Conservation (phyloP, 2,797 vertebrate species). For the Platalea minor region DNA sequence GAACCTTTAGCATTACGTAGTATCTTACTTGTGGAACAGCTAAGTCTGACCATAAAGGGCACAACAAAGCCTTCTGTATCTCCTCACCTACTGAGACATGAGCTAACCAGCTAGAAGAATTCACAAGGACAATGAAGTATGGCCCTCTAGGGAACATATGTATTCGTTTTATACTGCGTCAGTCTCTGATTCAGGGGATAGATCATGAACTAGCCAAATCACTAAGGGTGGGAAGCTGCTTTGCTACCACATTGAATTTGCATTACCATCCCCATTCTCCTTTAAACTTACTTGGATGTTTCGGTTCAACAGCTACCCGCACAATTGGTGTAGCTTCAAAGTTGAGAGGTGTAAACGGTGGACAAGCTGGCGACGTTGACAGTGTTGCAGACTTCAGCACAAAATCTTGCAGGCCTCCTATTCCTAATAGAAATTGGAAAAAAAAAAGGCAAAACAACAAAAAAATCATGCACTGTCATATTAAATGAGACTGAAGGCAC, state of each 20-base stretch:
- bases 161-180: background rate
- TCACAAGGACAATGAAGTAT: background rate
- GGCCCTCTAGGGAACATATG: background rate
- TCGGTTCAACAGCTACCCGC: slow-evolving; percentile 91
- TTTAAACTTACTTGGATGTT: slow-evolving; percentile 87
- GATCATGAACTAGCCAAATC: background rate
- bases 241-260: background rate
- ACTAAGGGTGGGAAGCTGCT: background rate
- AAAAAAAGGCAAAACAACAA: background rate
- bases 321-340: slow-evolving; percentile 94
- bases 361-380: slow-evolving; percentile 85
- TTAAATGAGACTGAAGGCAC: background rate
- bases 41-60: background rate
- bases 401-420: slow-evolving; percentile 89
- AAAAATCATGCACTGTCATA: background rate
- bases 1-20: background rate
- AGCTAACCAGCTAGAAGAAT: background rate
- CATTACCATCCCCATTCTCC: background rate
- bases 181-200: background rate
- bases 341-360: slow-evolving; percentile 90
- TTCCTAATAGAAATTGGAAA: slow-evolving; percentile 74
- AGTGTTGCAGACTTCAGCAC: slow-evolving; percentile 94
- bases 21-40: background rate
- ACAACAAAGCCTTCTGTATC: background rate
- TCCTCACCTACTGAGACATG: background rate